These are phyloP conservation scores for Stenopsyche tienmushanensis DNA, from an alignment of 1,140 invertebrate genomes.

Conservation along the genomic window DNA sequence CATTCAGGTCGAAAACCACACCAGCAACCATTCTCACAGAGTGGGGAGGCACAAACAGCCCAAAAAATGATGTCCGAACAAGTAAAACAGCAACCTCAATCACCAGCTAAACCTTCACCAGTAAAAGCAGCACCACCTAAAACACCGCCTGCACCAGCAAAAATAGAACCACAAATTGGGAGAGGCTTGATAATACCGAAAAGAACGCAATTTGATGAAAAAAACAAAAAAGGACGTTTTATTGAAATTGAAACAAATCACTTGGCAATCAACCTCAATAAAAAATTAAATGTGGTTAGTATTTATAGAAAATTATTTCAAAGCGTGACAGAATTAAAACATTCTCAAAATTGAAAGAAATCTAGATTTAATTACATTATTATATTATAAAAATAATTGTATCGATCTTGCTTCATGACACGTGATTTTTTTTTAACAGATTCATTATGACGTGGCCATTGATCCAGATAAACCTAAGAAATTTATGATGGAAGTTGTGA, in stretches of 20 bases:
- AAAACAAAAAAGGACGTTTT: not conserved
- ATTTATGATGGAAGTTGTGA: constrained; percentile 45
- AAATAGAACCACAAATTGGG: not conserved
- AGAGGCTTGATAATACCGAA: not conserved
- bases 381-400: not conserved
- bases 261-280: not conserved
- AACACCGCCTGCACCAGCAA: not conserved
- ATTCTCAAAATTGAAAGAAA: too few species aligned
- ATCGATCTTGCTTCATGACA: not conserved
- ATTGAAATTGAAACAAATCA: constrained; percentile 14
- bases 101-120: not conserved
- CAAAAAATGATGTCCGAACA: too few species aligned
- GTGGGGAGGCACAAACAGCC: too few species aligned
- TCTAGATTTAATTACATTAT: too few species aligned
- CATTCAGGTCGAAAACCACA: too few species aligned
- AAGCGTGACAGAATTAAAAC: too few species aligned
- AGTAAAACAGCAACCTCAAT: not conserved
- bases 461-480: constrained; percentile 52
- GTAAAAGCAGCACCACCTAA: not conserved
- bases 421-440: constrained; percentile 20
- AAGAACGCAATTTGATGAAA: not conserved
- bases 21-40: too few species aligned
- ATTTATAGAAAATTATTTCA: too few species aligned
- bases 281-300: constrained; percentile 7
- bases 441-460: constrained; percentile 55